Evolutionary conservation across 2,888 invertebrate genomes (phyloP).

Genomic region (Apocheima hispidaria): DNA sequence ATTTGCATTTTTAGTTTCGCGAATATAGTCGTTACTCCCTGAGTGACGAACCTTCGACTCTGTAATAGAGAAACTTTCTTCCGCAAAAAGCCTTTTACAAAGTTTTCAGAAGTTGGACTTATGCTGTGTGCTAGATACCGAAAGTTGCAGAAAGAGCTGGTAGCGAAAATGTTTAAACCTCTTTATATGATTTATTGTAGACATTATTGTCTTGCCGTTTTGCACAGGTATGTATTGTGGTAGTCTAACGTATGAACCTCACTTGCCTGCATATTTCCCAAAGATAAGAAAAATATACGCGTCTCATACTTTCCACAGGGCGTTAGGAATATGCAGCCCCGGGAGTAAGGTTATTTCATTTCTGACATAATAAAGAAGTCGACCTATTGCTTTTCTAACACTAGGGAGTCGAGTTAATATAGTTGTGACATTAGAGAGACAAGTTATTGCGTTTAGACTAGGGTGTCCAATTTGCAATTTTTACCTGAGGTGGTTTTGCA

Average conservation of each 20-base stretch:
- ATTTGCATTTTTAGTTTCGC: too few relatives aligned
- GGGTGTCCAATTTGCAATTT: too few relatives aligned
- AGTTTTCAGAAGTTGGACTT: not conserved
- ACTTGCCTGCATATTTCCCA: not conserved
- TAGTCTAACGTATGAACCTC: conserved; percentile 12
- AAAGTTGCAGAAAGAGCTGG: not conserved
- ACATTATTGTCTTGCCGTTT: conserved; percentile 59
- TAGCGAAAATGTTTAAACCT: conserved; percentile 7
- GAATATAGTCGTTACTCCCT: too few relatives aligned
- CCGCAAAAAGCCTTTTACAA: too few relatives aligned
- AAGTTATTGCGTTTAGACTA: too few relatives aligned
- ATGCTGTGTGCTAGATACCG: not conserved
- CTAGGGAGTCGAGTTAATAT: not conserved
- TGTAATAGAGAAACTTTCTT: too few relatives aligned
- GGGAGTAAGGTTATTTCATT: not conserved
- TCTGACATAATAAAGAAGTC: not conserved
- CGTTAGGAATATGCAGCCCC: not conserved
- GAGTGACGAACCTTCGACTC: too few relatives aligned
- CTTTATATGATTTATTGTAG: conserved; percentile 5
- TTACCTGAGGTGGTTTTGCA: not conserved
- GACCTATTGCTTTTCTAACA: not conserved
- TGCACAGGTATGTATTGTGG: conserved; percentile 47
- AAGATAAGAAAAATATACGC: not conserved
- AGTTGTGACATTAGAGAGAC: not conserved
- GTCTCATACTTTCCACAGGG: not conserved